Percentiles rank a stretch among this genome's conserved stretches.
Conservation (phyloP, 2,797 vertebrate genomes). For the Amazonetta brasiliensis region DNA sequence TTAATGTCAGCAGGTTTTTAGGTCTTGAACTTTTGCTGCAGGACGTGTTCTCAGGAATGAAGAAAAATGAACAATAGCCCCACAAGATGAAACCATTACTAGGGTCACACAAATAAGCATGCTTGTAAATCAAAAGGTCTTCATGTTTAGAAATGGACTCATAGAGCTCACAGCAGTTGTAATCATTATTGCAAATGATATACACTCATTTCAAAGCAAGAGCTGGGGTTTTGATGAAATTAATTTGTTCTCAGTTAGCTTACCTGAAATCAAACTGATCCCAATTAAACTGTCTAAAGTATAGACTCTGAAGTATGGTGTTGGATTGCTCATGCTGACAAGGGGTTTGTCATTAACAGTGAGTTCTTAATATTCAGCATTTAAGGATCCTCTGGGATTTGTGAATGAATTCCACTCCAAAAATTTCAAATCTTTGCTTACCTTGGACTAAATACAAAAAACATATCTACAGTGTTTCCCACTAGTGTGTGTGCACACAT, state of each 20-base stretch:
- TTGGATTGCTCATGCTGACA: neutral
- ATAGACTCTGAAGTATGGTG: neutral
- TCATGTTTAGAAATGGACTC: neutral
- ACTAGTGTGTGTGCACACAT: neutral
- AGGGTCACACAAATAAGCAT: neutral
- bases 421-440: neutral
- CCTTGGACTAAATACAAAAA: neutral
- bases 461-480: neutral
- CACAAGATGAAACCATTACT: neutral
- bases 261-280: neutral
- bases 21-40: neutral
- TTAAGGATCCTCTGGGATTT: neutral
- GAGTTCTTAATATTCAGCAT: neutral
- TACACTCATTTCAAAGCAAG: neutral
- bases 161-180: neutral
- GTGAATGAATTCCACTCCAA: neutral
- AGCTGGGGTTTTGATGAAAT: neutral
- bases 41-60: neutral
- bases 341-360: neutral
- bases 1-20: slow-evolving; percentile 19
- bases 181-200: neutral
- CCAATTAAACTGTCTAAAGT: neutral
- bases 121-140: neutral
- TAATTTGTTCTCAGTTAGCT: neutral
- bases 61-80: neutral